A percentile compares a stretch with the other conserved stretches of the same genome.
phyloP scores from a whole-genome alignment of 2,113 vertebrate species.

The Aegithalos caudatus region DNA sequence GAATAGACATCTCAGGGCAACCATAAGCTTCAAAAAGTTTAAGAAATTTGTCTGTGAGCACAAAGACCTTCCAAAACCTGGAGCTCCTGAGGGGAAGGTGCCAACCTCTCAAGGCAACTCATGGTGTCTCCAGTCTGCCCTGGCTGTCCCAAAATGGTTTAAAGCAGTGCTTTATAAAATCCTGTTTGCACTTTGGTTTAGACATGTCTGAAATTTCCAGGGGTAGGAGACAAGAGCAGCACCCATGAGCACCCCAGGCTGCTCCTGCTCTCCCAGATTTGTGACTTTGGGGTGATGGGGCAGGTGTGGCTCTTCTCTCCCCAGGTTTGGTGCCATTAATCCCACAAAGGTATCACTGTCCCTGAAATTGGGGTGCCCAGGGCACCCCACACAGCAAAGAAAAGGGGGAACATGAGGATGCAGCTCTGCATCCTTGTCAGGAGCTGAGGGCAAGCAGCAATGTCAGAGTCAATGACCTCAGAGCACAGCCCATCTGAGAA shows the following conservation, averaged over 20 bases:
- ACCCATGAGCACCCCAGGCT: rapidly evolving
- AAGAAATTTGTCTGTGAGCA: neutral
- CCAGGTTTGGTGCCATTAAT: neutral
- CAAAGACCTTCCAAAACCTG: neutral
- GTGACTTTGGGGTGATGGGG: rapidly evolving
- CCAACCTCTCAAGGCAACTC: neutral
- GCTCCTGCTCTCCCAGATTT: rapidly evolving
- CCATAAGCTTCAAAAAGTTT: neutral
- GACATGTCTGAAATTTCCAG: too few species aligned
- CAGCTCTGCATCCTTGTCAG: neutral
- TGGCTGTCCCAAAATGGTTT: neutral
- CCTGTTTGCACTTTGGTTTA: neutral
- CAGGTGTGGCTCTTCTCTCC: neutral
- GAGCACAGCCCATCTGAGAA: neutral
- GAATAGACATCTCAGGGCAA: neutral
- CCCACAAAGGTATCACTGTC: neutral
- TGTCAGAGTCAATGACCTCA: neutral
- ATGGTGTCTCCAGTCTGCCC: rapidly evolving
- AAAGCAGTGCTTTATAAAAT: neutral
- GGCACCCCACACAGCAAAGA: neutral
- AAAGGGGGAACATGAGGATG: neutral
- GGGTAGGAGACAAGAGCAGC: neutral
- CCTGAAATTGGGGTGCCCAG: neutral
- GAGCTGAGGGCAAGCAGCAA: neutral
- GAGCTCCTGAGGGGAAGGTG: neutral